Base-by-base conservation (phyloP, 2,888 invertebrate species). In the Panopea generosa region DNA sequence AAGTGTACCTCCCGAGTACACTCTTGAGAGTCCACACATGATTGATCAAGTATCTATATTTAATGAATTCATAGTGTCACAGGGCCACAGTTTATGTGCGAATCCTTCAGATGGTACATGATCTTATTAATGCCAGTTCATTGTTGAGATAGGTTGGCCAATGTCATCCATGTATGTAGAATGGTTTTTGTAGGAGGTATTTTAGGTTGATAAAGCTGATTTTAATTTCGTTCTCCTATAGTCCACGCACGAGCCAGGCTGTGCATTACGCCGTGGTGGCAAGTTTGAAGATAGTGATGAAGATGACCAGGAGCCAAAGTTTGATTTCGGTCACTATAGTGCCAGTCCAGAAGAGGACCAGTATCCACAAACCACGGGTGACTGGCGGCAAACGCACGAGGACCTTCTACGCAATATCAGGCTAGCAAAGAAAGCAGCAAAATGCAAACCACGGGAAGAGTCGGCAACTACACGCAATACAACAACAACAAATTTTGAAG, bases 361-460 rank as follows among this genome's bases (percentile, higher is more conserved):
- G 63, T 81, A 77, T 55, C 71, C 75, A 7, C 74, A 77, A n/a
- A 70, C 65, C 3, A 71, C 73, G 4, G 83, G 85, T 1, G 84
- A 85, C 72, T 88, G 88, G 88, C 65, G 86, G 20, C 65, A 76
- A 43, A 84, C 84, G 1, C 87, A 86, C 47, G 78, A 84, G 49
- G 83, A 86, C 43, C 72, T 88, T 6, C 66, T 85, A 22, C 77
- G 67, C 40, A 82, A 85, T 59, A 84, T 88, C 18, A 71, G 81
- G 7, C 70, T 77, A 27, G 86, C 86, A 11, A 85, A 85, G 53
- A 53, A 71, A 47, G 83, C 84, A 1, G 75, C 83, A 16, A 68
- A 77, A 27, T 33, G 50, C 6, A 78, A 57, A 53, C 62, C 66
- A 20, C 47, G 71, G 20, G 47, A 61, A 38, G 61, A 63, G n/a